Evolutionary conservation across 2,888 invertebrate genomes (phyloP).

Genomic region (Trisateles emortualis): DNA sequence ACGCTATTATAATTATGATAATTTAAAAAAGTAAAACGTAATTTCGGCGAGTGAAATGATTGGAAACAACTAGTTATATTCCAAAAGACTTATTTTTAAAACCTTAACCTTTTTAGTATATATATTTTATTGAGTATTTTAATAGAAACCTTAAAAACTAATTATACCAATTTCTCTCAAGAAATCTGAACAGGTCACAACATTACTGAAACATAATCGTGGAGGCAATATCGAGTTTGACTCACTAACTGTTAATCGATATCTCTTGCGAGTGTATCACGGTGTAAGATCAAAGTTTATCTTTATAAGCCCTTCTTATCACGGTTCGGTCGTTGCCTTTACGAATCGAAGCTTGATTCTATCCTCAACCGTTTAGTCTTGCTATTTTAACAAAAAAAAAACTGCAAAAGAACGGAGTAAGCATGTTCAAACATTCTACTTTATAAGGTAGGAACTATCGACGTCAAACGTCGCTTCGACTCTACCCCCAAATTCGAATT

Average conservation of each 20-base stretch:
- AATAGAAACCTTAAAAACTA: background rate
- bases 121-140: too few relatives aligned
- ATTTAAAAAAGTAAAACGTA: too few relatives aligned
- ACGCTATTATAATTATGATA: too few relatives aligned
- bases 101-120: too few relatives aligned
- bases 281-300: constrained; percentile 15
- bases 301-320: constrained; percentile 8
- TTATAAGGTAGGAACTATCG: constrained; percentile 30
- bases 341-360: constrained; percentile 5
- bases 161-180: background rate
- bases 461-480: constrained; percentile 26
- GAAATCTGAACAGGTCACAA: background rate
- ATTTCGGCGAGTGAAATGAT: too few relatives aligned
- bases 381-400: constrained; percentile 8
- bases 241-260: constrained; percentile 18
- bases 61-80: too few relatives aligned
- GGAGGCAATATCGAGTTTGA: constrained; percentile 5
- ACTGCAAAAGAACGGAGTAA: constrained; percentile 11
- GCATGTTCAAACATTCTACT: constrained; percentile 16
- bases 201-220: constrained; percentile 2
- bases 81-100: too few relatives aligned
- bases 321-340: constrained; percentile 6
- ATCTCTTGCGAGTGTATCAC: constrained; percentile 12
- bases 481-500: constrained; percentile 37
- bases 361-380: background rate